These are phyloP conservation scores for Idris sp. DNA, from an alignment of 1,140 invertebrate species.

Conservation along the genomic window DNA sequence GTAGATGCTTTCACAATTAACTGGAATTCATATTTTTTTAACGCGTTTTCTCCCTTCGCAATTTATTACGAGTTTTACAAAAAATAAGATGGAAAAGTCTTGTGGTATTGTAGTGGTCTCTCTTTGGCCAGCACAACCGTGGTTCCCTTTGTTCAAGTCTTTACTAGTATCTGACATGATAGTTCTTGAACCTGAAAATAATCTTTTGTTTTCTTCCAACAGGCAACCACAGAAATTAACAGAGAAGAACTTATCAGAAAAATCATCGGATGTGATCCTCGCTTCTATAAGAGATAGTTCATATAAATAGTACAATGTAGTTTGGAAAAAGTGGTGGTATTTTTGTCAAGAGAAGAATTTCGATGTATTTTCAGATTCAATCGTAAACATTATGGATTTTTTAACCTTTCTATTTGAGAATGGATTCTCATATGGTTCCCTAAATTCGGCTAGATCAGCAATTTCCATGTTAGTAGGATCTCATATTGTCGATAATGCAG, in stretches of 20 bases:
- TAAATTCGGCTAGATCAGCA: slow-evolving; percentile 15
- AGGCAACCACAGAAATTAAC: slow-evolving; percentile 6
- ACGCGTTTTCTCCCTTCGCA: slow-evolving; percentile 41
- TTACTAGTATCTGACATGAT: slow-evolving; percentile 14
- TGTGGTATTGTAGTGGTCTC: slow-evolving; percentile 33
- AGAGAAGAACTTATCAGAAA: not conserved
- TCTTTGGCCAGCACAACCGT: slow-evolving; percentile 34
- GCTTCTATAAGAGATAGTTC: slow-evolving; percentile 9
- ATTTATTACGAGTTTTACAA: slow-evolving; percentile 29
- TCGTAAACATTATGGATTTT: too few species aligned
- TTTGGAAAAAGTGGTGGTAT: slow-evolving; percentile 23
- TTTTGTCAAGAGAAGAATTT: slow-evolving; percentile 5
- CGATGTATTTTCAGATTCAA: too few species aligned
- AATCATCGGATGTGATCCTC: slow-evolving; percentile 4
- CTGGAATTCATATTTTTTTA: slow-evolving; percentile 32
- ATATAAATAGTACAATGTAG: slow-evolving; percentile 8
- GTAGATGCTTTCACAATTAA: slow-evolving; percentile 56
- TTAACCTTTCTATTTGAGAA: too few species aligned
- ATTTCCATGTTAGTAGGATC: slow-evolving; percentile 9
- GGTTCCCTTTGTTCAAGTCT: slow-evolving; percentile 32
- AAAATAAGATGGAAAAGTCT: slow-evolving; percentile 25
- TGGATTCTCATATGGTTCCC: too few species aligned
- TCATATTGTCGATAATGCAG: not conserved
- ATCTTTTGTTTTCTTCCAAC: slow-evolving; percentile 16
- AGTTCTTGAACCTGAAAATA: slow-evolving; percentile 15